Percentiles rank a stretch among this genome's conserved stretches.
These are phyloP conservation scores for Pteropus alecto DNA, from an alignment of 2,113 vertebrate genomes.

Conservation along the genomic window DNA sequence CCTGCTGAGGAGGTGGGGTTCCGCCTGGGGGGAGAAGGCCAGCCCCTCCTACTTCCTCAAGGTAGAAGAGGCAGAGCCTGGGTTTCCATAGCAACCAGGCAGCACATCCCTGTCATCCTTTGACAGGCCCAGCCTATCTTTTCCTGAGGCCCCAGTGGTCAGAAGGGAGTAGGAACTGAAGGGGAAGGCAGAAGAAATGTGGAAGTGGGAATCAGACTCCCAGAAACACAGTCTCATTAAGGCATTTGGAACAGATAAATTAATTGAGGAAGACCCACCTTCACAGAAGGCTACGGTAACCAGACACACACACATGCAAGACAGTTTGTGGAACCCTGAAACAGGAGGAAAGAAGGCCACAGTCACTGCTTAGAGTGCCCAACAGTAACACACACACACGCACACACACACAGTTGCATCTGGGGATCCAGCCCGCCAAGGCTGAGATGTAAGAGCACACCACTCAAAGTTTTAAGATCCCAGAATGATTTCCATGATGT, in stretches of 20 bases:
- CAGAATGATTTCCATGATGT: conserved; percentile 87
- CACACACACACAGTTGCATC: background rate
- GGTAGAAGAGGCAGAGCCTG: conserved; percentile 76
- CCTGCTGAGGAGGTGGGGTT: conserved; percentile 35
- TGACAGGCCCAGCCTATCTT: conserved; percentile 43
- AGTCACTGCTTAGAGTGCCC: background rate
- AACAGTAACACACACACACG: background rate
- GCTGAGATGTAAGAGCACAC: background rate
- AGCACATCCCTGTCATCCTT: background rate
- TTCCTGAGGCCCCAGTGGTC: conserved; percentile 65
- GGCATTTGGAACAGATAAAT: conserved; percentile 76
- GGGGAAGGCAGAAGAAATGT: conserved; percentile 47
- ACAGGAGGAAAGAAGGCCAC: background rate
- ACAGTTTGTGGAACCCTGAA: conserved; percentile 68
- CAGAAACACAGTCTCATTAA: conserved; percentile 66
- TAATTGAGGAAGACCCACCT: conserved; percentile 69
- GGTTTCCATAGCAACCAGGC: conserved; percentile 84
- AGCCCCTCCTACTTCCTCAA: background rate
- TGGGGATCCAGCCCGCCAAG: background rate
- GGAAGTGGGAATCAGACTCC: conserved; percentile 44
- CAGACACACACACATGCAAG: conserved; percentile 61
- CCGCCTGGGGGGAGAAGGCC: background rate
- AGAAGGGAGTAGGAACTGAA: conserved; percentile 26
- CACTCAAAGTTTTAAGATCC: conserved; percentile 78
- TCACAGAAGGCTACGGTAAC: conserved; percentile 72